phyloP scores from a whole-genome alignment of 2,888 invertebrate genomes.

The Acronicta leporina region DNA sequence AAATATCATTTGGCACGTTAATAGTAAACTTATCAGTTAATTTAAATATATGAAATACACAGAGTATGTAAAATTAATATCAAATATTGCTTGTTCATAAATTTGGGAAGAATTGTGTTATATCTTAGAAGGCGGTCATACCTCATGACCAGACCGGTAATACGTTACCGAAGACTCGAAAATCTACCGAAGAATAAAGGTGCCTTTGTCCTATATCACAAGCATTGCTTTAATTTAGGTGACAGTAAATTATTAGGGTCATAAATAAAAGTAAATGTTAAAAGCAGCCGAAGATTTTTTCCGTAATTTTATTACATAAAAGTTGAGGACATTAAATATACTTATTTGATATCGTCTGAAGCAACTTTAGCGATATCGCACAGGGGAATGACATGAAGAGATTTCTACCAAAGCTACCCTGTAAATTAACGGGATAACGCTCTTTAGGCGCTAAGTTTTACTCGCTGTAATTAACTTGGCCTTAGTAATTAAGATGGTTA shows the following conservation, averaged over 20 bases:
- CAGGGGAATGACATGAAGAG: conserved; percentile 78
- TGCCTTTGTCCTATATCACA: conserved; percentile 71
- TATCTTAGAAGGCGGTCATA: conserved; percentile 17
- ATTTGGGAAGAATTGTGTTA: conserved; percentile 16
- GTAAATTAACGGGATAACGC: conserved; percentile 83
- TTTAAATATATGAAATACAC: conserved; percentile 27
- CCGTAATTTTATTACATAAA: conserved; percentile 84
- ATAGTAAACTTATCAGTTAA: conserved; percentile 45
- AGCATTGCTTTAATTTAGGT: conserved; percentile 75
- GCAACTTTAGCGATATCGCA: conserved; percentile 73
- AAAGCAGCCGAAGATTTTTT: conserved; percentile 81
- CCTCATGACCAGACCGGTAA: conserved; percentile 31
- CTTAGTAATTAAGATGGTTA: conserved; percentile 88
- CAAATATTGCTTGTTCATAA: conserved; percentile 23
- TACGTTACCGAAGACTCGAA: conserved; percentile 58
- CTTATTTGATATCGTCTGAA: conserved; percentile 71
- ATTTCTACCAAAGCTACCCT: conserved; percentile 74
- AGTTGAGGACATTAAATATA: conserved; percentile 77
- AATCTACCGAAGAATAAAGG: conserved; percentile 71
- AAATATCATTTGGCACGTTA: conserved; percentile 51
- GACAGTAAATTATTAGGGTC: conserved; percentile 82
- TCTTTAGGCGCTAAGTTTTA: conserved; percentile 85
- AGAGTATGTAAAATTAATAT: conserved; percentile 9
- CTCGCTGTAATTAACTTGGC: conserved; percentile 85
- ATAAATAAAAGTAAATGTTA: conserved; percentile 86